Evolutionary conservation across 2,888 invertebrate species (phyloP), one percentile per base, ranked within the genome.

Genomic region (Euzophera pinguis): DNA sequence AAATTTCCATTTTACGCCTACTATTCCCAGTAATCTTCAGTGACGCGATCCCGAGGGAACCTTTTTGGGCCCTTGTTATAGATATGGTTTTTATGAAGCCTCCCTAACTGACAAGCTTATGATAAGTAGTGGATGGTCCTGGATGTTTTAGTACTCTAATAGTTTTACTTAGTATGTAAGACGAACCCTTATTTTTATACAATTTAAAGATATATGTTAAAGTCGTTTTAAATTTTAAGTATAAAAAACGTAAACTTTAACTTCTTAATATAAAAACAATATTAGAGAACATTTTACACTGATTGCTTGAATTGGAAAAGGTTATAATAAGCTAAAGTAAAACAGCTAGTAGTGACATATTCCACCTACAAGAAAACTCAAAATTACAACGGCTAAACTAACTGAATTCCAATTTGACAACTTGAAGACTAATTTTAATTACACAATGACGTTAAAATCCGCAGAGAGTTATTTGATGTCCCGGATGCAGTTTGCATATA

Each of bases 1-100:
- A 71, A 68, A 69, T 71, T 71, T 70, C 67, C 66, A 73, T 74
- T 74, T 68, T 60, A 69, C 67, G 62, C 64, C 55, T 58, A 59
- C 61, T 50, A 58, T 60, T 68, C 52, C 53, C 49, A 54, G 52
- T 64, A 62, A 71, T 65, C 67, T 69, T 67, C 63, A 58, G 65
- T 61, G 70, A 69, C 70, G 59, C 60, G 61, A 65, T 63, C 61
- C 57, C 55, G 59, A 56, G 63, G 48, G 49, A 51, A 34, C 58
- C 50, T 54, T 60, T 59, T 57, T 54, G 12, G 51, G 53, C 37
- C 14, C 35, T 51, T 49, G 45, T 50, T 42, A 53, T 12, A 52
- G 47, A 52, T 52, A 48, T 17, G 51, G 43, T 47, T 27, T 56
- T 56, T 56, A 56, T 56, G 51, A 52, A 49, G 50, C 34, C 27